Base-by-base conservation (phyloP, 2,113 vertebrate species). In the Lasiurus borealis region DNA sequence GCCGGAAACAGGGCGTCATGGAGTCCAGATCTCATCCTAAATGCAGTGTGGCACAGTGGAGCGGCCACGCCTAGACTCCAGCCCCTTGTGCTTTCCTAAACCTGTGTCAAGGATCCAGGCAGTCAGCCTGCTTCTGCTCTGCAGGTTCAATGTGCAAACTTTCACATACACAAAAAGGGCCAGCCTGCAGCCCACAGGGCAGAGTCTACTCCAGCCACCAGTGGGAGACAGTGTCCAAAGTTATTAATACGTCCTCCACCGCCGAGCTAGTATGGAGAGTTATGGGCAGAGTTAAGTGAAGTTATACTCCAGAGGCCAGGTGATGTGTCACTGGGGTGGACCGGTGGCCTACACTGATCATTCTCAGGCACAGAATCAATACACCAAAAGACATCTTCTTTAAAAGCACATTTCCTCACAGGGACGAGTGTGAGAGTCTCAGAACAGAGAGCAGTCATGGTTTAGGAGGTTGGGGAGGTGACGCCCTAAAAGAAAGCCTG, bases 81-180 rank as follows among this genome's bases (percentile, higher is more conserved):
- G 64, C 54, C 34, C 57, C 25, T 59, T 23, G 9, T 59, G 57
- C 57, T 19, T 31, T 27, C 34, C 85, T 36, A 66, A 11, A 6
- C 6, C 29, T 8, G 46, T 16, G 27, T 48, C 27, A 19, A 44
- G 40, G 54, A n/a, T 85, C 44, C 2, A 34, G 54, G 57, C 6
- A 19, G 57, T 88, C 36, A 59, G 36, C 59, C 14, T 40, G 50
- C 48, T 46, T 13, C 48, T 8, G 46, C 59, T 57, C 31, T 0
- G 34, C 0, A 25, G 54, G 29, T 57, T 15, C 8, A 9, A 52
- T 0, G 0, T 4, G 19, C 0, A 29, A 40, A 57, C 52, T 54
- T 64, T 31, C 85, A 77, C 18, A 69, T n/a, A 78, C n/a, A 78
- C 12, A 13, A 19, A 52, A 71, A 19, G 25, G 57, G 4, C 31